Evolutionary conservation across 2,113 vertebrate genomes (phyloP).

Genomic region (Gavia stellata): DNA sequence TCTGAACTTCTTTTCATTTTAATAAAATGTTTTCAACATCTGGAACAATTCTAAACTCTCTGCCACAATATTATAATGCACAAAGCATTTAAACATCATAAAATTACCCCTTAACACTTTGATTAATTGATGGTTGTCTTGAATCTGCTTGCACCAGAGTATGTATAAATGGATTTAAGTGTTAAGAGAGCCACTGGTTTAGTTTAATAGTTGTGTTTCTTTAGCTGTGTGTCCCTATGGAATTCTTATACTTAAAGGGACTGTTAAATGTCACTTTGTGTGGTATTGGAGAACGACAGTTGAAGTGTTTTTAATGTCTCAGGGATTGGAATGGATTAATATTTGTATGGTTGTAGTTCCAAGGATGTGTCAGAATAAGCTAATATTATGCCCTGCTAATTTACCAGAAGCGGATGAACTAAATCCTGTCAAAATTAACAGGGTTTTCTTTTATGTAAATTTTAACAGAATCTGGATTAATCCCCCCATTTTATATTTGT

Average conservation of each 20-base stretch:
- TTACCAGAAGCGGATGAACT: background rate
- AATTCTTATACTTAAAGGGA: background rate
- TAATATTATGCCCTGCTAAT: background rate
- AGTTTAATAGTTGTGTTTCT: background rate
- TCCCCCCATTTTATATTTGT: background rate
- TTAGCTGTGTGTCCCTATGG: background rate
- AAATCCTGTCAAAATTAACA: background rate
- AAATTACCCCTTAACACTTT: slow-evolving; percentile 4
- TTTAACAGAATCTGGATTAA: background rate
- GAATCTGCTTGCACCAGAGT: background rate
- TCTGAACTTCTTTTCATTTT: slow-evolving; percentile 10
- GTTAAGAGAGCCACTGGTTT: background rate
- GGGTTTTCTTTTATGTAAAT: background rate
- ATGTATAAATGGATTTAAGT: background rate
- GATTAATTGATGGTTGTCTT: slow-evolving; percentile 26
- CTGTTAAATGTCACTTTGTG: background rate
- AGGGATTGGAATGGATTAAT: background rate
- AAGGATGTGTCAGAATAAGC: background rate
- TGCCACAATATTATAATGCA: background rate
- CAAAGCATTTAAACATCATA: slow-evolving; percentile 9
- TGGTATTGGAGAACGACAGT: background rate
- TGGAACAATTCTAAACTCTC: slow-evolving; percentile 46
- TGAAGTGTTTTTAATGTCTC: background rate
- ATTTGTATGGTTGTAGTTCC: background rate
- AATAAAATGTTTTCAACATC: slow-evolving; percentile 35